phyloP scores from a whole-genome alignment of 2,113 vertebrate genomes.

The Ancistrus triradiatus region DNA sequence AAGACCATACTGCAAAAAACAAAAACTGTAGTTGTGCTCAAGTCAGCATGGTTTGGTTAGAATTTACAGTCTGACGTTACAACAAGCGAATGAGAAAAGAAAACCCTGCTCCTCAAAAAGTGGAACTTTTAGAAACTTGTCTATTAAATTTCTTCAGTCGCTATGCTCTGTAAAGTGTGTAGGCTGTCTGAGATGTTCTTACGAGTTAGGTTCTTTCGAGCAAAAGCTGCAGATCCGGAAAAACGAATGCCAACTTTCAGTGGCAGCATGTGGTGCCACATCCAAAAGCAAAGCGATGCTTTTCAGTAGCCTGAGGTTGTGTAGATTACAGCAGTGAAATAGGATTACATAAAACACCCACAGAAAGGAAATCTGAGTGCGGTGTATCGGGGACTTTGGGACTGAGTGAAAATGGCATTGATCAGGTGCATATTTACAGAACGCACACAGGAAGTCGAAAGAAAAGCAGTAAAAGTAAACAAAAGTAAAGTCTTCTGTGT shows the following conservation, averaged over 20 bases:
- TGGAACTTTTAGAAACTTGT: too few species aligned
- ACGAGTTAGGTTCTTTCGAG: not conserved
- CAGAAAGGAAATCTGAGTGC: constrained; percentile 7
- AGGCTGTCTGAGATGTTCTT: not conserved
- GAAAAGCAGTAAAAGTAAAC: not conserved
- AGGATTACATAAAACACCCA: constrained; percentile 28
- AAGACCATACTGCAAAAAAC: too few species aligned
- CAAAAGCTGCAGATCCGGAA: not conserved
- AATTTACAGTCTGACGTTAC: too few species aligned
- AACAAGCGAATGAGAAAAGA: too few species aligned
- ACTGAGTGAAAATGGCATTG: not conserved
- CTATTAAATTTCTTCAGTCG: too few species aligned
- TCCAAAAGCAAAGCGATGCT: constrained; percentile 3
- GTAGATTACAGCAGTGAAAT: constrained; percentile 3
- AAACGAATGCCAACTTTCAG: constrained; percentile 2
- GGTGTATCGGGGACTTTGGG: not conserved
- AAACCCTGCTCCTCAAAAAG: too few species aligned
- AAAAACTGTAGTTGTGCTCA: too few species aligned
- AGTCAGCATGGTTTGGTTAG: too few species aligned
- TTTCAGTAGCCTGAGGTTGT: not conserved
- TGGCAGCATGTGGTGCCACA: not conserved
- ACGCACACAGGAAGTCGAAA: too few species aligned
- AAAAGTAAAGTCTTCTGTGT: too few species aligned
- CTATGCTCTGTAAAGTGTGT: not conserved
- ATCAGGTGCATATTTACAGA: constrained; percentile 9